phyloP scores from a whole-genome alignment of 2,113 vertebrate genomes.

The Erinaceus europaeus region DNA sequence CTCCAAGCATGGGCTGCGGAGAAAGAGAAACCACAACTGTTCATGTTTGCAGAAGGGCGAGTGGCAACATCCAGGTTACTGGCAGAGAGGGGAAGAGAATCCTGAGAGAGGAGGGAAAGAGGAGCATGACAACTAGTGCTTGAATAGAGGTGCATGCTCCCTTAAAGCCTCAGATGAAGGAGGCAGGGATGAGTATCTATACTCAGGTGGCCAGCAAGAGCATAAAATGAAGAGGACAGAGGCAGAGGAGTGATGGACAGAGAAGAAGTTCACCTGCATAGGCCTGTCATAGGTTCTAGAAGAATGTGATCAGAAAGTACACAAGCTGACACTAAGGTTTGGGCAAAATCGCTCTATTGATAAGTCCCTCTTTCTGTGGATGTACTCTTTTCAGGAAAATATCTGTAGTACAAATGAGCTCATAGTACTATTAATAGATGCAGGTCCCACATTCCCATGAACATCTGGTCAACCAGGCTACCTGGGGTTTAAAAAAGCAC shows the following conservation, averaged over 20 bases:
- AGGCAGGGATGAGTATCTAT: no score
- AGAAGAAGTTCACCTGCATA: not conserved
- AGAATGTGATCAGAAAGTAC: fast-evolving
- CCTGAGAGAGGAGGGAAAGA: no score
- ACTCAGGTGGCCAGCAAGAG: no score
- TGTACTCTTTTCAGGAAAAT: not conserved
- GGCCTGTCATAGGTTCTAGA: not conserved
- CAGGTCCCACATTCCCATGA: not conserved
- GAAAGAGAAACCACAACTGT: no score
- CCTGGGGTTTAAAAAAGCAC: not conserved
- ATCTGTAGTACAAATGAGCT: not conserved
- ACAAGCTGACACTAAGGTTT: not conserved
- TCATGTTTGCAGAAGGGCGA: no score
- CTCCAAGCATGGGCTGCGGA: no score
- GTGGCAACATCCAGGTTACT: no score
- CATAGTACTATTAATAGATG: fast-evolving
- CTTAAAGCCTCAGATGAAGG: no score
- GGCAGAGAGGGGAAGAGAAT: no score
- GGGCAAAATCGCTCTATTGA: not conserved
- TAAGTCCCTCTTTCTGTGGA: not conserved
- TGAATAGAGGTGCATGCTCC: no score
- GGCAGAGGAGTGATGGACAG: not conserved
- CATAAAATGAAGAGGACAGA: no score
- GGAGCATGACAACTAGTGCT: no score
- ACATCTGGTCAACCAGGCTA: not conserved